Evolutionary conservation across 2,888 invertebrate genomes (phyloP), one percentile per base, ranked within the genome.

Genomic region (Marronus borbonicus): DNA sequence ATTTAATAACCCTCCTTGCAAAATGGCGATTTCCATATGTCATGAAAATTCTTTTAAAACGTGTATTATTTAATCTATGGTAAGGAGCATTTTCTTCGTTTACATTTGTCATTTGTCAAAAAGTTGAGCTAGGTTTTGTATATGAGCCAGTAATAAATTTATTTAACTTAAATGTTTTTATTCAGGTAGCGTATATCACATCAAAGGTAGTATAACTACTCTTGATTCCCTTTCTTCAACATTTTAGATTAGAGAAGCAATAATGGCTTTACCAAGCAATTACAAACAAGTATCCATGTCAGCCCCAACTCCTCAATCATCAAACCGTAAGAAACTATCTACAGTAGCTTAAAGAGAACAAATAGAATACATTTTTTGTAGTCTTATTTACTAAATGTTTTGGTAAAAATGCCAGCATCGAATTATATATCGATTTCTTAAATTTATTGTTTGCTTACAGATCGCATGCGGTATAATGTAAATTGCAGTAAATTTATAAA

Each of bases 251-350:
- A 49, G 49, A 20, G 62, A 10, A 31, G 66, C n/a, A 55, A 87
- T 84, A 80, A 96, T 96, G 96, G 94, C 96, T 83, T 90, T 96
- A 82, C 96, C 96, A 78, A 91, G 92, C 83, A 96, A 94, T 88
- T 96, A 96, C 88, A 96, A 96, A 89, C 95, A 95, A 91, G 93
- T 95, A 84, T 93, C 95, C 77, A 92, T 94, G 88, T 92, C 94
- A 84, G 92, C 94, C 89, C 92, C 94, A 82, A 92, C 92, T 84
- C 92, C 93, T 62, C 93, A 93, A 84, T 91, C 90, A 86, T 90
- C 93, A 85, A 93, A 93, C 90, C 94, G 94, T 94, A 92, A 93
- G 94, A 87, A 74, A 76, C 44, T 72, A 68, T 20, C 69, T 58
- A 52, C 50, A 69, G 52, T 77, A 77, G 31, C 66, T 74, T 77